Evolutionary conservation across 2,113 vertebrate species (phyloP).

Genomic region (Tetrax tetrax): DNA sequence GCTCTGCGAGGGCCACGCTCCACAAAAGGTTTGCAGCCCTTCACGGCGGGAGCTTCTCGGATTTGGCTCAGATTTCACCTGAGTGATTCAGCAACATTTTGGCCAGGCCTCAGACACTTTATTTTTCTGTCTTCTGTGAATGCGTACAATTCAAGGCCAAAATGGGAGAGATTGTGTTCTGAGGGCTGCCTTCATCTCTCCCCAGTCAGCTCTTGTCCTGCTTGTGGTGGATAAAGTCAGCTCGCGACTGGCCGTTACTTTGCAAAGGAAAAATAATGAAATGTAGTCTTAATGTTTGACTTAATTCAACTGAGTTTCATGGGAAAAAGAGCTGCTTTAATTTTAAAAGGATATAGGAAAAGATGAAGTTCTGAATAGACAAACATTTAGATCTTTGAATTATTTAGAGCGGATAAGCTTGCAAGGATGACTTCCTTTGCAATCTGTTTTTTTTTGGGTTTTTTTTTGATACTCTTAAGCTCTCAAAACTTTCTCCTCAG

Average conservation of each 20-base stretch:
- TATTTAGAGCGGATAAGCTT: neutral
- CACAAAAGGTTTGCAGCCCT: neutral
- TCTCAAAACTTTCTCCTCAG: neutral
- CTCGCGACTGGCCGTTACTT: neutral
- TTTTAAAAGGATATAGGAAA: neutral
- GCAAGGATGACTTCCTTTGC: neutral
- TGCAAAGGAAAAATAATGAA: neutral
- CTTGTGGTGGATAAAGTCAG: neutral
- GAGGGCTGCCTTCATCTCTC: neutral
- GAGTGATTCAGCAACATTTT: constrained; percentile 35
- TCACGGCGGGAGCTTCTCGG: neutral
- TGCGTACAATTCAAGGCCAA: neutral
- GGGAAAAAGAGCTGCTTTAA: neutral
- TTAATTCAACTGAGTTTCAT: neutral
- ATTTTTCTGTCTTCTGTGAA: neutral
- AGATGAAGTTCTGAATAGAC: neutral
- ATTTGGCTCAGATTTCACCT: neutral
- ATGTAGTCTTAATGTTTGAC: neutral
- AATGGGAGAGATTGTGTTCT: neutral
- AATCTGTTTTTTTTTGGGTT: neutral
- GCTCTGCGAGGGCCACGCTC: neutral
- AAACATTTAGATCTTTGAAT: neutral
- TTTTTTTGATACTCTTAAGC: neutral
- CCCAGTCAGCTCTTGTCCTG: neutral
- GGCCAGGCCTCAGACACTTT: neutral